Evolutionary conservation across 2,113 vertebrate species (phyloP).

Genomic region (Oryzias melastigma): DNA sequence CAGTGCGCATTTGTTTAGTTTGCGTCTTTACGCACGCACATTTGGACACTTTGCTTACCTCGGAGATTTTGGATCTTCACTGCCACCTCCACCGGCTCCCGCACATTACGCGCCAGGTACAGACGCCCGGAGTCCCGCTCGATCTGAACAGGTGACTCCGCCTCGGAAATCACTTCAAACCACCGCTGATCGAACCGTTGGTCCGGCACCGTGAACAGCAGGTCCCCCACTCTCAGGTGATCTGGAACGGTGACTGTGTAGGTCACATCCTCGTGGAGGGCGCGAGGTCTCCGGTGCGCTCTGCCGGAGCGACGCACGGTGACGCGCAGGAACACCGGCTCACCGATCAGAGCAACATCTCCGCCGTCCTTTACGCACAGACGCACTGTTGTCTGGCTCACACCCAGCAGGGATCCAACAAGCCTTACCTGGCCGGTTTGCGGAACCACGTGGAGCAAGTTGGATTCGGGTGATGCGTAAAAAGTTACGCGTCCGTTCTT

Average conservation of each 20-base stretch:
- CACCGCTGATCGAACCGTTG: constrained; percentile 73
- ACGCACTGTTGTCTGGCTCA: constrained; percentile 53
- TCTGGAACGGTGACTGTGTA: constrained; percentile 79
- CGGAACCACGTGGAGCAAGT: constrained; percentile 73
- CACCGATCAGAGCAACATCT: constrained; percentile 47
- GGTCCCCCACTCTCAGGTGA: constrained; percentile 74
- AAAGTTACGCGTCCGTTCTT: constrained; percentile 70
- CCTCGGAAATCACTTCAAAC: constrained; percentile 79
- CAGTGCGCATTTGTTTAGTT: background rate
- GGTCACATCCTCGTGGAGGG: constrained; percentile 60
- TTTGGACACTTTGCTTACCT: constrained; percentile 67
- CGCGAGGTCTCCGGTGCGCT: constrained; percentile 56
- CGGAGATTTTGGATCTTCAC: constrained; percentile 79
- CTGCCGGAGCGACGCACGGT: constrained; percentile 27
- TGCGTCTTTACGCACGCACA: constrained; percentile 18
- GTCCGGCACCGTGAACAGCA: constrained; percentile 84
- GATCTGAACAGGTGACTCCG: constrained; percentile 71
- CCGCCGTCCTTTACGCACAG: constrained; percentile 72
- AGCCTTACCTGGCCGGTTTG: constrained; percentile 74
- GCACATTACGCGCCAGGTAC: constrained; percentile 75
- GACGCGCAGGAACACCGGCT: constrained; percentile 60
- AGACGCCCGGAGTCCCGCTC: constrained; percentile 83
- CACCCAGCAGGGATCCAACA: constrained; percentile 67
- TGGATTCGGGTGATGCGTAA: constrained; percentile 59
- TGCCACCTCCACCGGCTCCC: constrained; percentile 72